Percentiles rank a stretch among this genome's conserved stretches.
Evolutionary conservation across 2,888 invertebrate genomes (phyloP).

Genomic region (Pediacus dermestoides): DNA sequence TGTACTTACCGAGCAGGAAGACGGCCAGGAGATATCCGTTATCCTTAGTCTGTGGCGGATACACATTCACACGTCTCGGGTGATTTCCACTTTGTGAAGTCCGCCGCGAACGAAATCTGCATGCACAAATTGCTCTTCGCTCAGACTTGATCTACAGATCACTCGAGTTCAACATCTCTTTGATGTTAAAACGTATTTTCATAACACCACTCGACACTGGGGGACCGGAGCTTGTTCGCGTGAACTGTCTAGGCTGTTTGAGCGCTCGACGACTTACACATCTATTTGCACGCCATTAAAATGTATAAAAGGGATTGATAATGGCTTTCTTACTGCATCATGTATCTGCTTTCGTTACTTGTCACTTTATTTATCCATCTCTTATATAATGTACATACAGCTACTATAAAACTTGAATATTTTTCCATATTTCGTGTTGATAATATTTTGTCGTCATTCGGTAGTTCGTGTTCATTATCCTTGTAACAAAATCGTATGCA

Average conservation of each 20-base stretch:
- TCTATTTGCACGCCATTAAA: conserved; percentile 30
- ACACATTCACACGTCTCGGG: conserved; percentile 35
- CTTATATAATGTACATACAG: too few species aligned
- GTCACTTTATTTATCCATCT: too few species aligned
- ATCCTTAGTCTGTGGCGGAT: conserved; percentile 27
- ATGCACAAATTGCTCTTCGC: conserved; percentile 45
- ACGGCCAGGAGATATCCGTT: conserved; percentile 31
- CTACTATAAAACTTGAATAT: too few species aligned
- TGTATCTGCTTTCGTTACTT: too few species aligned
- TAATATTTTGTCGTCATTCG: too few species aligned
- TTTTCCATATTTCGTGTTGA: too few species aligned
- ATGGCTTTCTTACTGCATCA: conserved; percentile 22
- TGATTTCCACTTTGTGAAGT: conserved; percentile 39
- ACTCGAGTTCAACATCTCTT: conserved; percentile 40
- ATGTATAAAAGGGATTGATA: conserved; percentile 25
- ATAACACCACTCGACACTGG: conserved; percentile 36
- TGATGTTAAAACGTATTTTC: conserved; percentile 48
- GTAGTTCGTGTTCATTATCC: too few species aligned
- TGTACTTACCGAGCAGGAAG: conserved; percentile 21
- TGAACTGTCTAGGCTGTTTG: conserved; percentile 28
- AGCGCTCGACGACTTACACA: conserved; percentile 9
- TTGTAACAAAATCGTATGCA: too few species aligned
- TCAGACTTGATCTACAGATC: conserved; percentile 42
- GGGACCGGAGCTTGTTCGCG: conserved; percentile 25
- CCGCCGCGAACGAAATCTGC: conserved; percentile 41